Evolutionary conservation across 2,797 vertebrate genomes (phyloP), one percentile per base, ranked within the genome.

Genomic region (Falco columbarius): DNA sequence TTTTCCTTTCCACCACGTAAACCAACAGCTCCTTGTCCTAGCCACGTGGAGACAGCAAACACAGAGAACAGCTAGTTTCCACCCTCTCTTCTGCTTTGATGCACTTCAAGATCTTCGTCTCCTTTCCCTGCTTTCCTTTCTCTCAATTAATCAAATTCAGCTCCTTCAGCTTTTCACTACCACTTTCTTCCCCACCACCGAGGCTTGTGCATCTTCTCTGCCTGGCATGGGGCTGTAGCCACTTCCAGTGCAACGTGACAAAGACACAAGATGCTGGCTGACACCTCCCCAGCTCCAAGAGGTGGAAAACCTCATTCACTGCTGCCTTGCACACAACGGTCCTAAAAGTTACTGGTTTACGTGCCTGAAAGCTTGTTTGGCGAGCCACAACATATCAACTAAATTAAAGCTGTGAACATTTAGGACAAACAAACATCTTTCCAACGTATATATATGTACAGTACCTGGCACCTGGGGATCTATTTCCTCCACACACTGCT

Each of bases 41-140:
- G 5, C 36, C 54, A 18, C 1, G 0, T 1, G 6, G 42, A 61
- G n/a, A 20, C 8, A 12, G 23, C 0, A 0, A 56, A 30, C 27
- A 9, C 3, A 6, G 27, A 73, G 13, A 44, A 26, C 26, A 56
- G 40, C 44, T 30, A 2, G 44, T 32, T 74, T 12, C 63, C 77
- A 26, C 12, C 49, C 44, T 12, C 73, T 40, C 73, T 40, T 38
- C 82, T 46, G 21, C 61, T 46, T 29, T 42, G 92, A 65, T 1
- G 1, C 10, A 3, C 68, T 16, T 27, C 4, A 80, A 75, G 36
- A 17, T 12, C 36, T 59, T 38, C 15, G 27, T 7, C 62, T 72
- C 40, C 71, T 63, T 70, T 30, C 70, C 52, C 49, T 56, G 24
- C 74, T 56, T 52, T 52, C 62, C 36, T 12, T 47, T 22, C 68